Evolutionary conservation across 2,888 invertebrate genomes (phyloP).

Genomic region (Mycalesis mineus): DNA sequence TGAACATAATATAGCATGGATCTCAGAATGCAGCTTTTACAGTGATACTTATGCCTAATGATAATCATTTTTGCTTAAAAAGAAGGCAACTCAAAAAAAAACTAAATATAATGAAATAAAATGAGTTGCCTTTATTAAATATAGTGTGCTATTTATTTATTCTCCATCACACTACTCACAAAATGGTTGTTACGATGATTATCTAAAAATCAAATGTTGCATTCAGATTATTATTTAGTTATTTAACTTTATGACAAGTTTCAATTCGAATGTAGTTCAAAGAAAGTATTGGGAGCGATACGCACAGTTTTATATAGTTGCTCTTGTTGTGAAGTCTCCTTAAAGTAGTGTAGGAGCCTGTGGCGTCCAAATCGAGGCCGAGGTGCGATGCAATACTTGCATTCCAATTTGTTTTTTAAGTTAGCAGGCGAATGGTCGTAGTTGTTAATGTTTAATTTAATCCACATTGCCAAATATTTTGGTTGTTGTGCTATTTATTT

Average conservation of each 20-base stretch:
- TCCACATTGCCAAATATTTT: conserved; percentile 75
- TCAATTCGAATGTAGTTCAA: conserved; percentile 67
- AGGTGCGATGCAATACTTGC: conserved; percentile 78
- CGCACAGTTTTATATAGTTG: conserved; percentile 66
- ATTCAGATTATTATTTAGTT: conserved; percentile 73
- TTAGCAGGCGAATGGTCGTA: conserved; percentile 66
- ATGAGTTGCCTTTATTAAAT: conserved; percentile 45
- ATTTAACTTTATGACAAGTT: conserved; percentile 52
- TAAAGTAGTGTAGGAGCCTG: conserved; percentile 43
- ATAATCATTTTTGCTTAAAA: conserved; percentile 46
- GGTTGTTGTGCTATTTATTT: conserved; percentile 76
- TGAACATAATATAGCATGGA: conserved; percentile 75
- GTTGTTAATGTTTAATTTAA: conserved; percentile 69
- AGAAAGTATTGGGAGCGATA: conserved; percentile 68
- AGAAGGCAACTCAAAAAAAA: conserved; percentile 39
- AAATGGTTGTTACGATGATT: conserved; percentile 73
- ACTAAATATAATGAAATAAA: conserved; percentile 24
- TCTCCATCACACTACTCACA: conserved; percentile 67
- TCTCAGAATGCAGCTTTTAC: conserved; percentile 74
- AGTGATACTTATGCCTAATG: conserved; percentile 54
- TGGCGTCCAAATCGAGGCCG: conserved; percentile 43
- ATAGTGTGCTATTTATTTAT: conserved; percentile 57
- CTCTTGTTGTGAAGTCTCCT: conserved; percentile 59
- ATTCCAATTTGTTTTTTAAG: conserved; percentile 75
- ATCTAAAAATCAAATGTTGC: conserved; percentile 68